Evolutionary conservation across 2,113 vertebrate genomes (phyloP).

Genomic region (Megaleporinus macrocephalus): DNA sequence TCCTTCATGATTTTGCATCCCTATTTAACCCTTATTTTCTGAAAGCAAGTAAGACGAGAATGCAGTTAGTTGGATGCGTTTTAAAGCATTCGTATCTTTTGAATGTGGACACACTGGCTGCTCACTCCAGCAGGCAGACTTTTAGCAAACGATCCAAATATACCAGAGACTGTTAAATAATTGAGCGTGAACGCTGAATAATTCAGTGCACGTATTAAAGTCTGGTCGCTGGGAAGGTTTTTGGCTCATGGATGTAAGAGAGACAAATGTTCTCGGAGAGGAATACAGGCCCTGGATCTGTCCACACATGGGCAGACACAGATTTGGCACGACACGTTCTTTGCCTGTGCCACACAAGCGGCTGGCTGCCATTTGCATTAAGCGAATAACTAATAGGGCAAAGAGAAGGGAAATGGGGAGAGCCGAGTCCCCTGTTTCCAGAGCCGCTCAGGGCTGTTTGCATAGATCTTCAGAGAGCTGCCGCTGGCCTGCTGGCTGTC

Average conservation of each 20-base stretch:
- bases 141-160: slow-evolving; percentile 62
- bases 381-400: slow-evolving; percentile 29
- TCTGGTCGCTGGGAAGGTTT: slow-evolving; percentile 59
- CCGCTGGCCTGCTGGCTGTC: not conserved
- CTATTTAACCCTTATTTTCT: not conserved
- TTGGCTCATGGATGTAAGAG: slow-evolving; percentile 54
- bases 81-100: not conserved
- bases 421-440: not conserved
- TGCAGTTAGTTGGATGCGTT: slow-evolving; percentile 12
- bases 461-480: slow-evolving; percentile 1
- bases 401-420: not conserved
- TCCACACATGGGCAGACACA: slow-evolving; percentile 37
- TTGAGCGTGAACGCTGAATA: slow-evolving; percentile 59
- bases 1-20: not conserved
- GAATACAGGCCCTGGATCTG: slow-evolving; percentile 42
- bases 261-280: slow-evolving; percentile 58
- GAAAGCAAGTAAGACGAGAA: not conserved
- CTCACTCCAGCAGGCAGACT: slow-evolving; percentile 38
- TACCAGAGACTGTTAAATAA: slow-evolving; percentile 64
- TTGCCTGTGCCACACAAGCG: not conserved
- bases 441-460: not conserved
- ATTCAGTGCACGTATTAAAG: slow-evolving; percentile 64
- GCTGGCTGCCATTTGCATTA: slow-evolving; percentile 20
- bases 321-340: slow-evolving; percentile 24
- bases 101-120: slow-evolving; percentile 4